phyloP scores from a whole-genome alignment of 2,888 invertebrate genomes.

The Pollenia labialis region DNA sequence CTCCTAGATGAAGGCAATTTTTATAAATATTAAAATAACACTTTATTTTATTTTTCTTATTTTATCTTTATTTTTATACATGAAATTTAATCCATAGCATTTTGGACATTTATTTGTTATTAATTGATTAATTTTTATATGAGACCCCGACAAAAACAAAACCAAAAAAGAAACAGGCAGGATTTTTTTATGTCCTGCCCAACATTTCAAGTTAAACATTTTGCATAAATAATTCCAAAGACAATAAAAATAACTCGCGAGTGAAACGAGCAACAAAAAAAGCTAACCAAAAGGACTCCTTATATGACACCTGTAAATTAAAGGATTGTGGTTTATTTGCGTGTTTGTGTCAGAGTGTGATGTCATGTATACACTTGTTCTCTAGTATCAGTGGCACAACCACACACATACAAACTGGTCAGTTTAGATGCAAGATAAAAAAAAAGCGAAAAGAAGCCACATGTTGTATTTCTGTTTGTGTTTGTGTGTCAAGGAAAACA shows the following conservation, averaged over 20 bases:
- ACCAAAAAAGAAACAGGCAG: not conserved
- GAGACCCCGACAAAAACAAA: not conserved
- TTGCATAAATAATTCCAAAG: constrained; percentile 71
- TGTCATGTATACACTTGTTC: constrained; percentile 30
- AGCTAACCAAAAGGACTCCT: constrained; percentile 18
- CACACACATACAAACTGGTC: constrained; percentile 15
- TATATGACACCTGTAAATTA: constrained; percentile 73
- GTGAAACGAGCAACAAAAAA: constrained; percentile 32
- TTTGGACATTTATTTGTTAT: constrained; percentile 68
- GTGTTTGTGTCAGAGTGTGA: constrained; percentile 6
- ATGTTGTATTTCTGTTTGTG: constrained; percentile 9
- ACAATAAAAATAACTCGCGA: constrained; percentile 72
- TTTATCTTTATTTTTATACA: not conserved
- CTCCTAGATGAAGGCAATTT: constrained; percentile 38
- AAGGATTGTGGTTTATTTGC: constrained; percentile 68
- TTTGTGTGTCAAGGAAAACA: constrained; percentile 58
- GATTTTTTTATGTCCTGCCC: not conserved
- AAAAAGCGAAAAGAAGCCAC: not conserved
- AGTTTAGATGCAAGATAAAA: constrained; percentile 32
- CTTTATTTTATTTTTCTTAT: constrained; percentile 34
- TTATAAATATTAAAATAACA: constrained; percentile 69
- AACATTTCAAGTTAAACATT: constrained; percentile 68
- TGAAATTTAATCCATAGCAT: constrained; percentile 32
- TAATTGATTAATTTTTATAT: constrained; percentile 72
- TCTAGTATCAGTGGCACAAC: constrained; percentile 10